A percentile compares a stretch with the other conserved stretches of the same genome.
phyloP scores from a whole-genome alignment of 2,113 vertebrate genomes.

The Neoarius graeffei region DNA sequence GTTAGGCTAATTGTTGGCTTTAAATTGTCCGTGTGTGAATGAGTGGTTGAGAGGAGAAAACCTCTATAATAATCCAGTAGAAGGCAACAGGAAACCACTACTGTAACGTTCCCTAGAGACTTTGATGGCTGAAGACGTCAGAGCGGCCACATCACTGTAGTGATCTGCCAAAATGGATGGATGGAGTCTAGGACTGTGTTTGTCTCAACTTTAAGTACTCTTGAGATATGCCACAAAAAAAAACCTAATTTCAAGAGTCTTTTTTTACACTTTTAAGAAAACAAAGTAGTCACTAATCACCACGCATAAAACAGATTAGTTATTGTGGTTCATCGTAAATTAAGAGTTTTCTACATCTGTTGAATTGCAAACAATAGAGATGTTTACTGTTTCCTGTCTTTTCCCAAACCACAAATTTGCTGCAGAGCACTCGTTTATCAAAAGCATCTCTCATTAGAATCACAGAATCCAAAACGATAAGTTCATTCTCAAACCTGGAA shows the following conservation, averaged over 20 bases:
- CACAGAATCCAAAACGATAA: background rate
- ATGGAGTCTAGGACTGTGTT: background rate
- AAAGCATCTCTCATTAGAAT: constrained; percentile 28
- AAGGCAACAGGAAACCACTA: too few relatives aligned
- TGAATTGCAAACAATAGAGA: constrained; percentile 14
- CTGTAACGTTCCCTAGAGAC: too few relatives aligned
- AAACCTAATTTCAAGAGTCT: background rate
- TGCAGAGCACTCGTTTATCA: constrained; percentile 18
- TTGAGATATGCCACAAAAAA: background rate
- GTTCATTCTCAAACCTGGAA: background rate
- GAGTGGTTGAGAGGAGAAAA: too few relatives aligned
- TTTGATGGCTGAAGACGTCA: too few relatives aligned
- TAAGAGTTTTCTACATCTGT: constrained; percentile 15
- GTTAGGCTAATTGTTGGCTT: too few relatives aligned
- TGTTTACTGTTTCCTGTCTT: background rate
- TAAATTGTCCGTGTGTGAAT: too few relatives aligned
- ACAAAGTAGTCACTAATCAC: background rate
- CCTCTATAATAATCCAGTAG: too few relatives aligned
- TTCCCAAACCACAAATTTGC: constrained; percentile 1
- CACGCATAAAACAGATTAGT: background rate
- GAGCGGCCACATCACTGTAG: too few relatives aligned
- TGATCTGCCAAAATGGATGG: too few relatives aligned
- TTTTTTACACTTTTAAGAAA: background rate
- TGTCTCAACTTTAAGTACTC: background rate
- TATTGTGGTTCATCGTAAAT: background rate